Evolutionary conservation across 1,140 invertebrate genomes (phyloP), one percentile per base, ranked within the genome.

Genomic region (Drosophila subpulchrella): DNA sequence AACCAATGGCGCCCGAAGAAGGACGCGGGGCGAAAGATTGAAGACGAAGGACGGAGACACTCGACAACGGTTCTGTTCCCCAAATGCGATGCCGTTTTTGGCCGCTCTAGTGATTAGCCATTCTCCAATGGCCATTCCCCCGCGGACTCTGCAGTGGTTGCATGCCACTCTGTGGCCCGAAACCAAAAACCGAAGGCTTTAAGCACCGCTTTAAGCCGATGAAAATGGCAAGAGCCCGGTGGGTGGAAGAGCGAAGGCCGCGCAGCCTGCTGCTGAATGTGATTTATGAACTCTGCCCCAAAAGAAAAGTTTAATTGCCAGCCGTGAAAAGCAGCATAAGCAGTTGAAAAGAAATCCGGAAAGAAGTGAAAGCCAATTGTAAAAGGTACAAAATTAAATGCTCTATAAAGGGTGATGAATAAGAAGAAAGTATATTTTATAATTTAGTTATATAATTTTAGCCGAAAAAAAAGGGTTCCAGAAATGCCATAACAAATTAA

Each of bases 241-340:
- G 44, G 44, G 3, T 34, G 39, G 15, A 30, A 48, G 24, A 34
- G 42, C 24, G 50, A 54, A 61, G 66, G 36, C 42, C 54, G n/a
- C 44, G 8, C 58, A 58, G 83, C 78, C 82, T 83, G 79, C 67
- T 74, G 60, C 70, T 90, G 84, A 89, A 84, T 90, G 84, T 89
- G 84, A 89, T 89, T 89, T 89, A 89, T 89, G 84, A 89, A 89
- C 84, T 89, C 70, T 65, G 68, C 39, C 70, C 68, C 74, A 76
- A 72, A 84, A 83, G 85, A 89, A 88, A 89, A 89, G 84, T 89
- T 89, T 89, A 89, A 89, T 89, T 90, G 85, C 85, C 84, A 84
- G 77, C 77, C 85, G 85, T 84, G 84, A 85, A 89, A 88, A 81
- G 74, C 81, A 84, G 80, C 84, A 76, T 78, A 74, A 72, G 66